Conservation (phyloP, 92 coral and sea anemone species). For the Bergia puertoricense region DNA sequence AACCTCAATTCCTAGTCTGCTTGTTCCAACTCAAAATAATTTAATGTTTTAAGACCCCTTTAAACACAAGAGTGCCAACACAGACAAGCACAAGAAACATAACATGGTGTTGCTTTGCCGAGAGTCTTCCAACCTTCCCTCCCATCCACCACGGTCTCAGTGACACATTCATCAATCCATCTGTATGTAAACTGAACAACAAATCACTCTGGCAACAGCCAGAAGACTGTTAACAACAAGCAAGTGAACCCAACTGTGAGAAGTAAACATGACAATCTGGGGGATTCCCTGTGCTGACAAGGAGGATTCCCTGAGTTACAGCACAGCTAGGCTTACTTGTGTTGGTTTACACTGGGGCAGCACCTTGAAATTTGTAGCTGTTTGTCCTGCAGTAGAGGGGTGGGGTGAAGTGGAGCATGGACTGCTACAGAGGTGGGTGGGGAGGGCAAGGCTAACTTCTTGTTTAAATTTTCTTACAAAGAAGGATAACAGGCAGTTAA, state of each 20-base stretch:
- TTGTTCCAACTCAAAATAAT: no score
- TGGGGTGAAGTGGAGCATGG: neutral
- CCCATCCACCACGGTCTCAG: constrained; percentile 49
- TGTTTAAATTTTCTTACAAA: neutral
- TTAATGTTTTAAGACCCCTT: no score
- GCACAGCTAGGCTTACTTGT: constrained; percentile 53
- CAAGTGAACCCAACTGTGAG: constrained; percentile 50
- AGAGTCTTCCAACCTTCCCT: constrained; percentile 64
- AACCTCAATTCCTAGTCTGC: no score
- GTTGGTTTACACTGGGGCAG: constrained; percentile 34
- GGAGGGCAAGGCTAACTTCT: neutral
- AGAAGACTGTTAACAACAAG: constrained; percentile 46
- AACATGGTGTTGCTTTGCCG: constrained; percentile 20
- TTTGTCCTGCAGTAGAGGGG: constrained; percentile 50
- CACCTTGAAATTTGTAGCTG: constrained; percentile 42
- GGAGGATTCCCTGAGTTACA: constrained; percentile 19
- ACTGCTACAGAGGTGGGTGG: neutral
- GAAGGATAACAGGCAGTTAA: neutral
- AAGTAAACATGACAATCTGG: neutral
- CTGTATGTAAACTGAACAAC: constrained; percentile 64
- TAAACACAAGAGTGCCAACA: neutral
- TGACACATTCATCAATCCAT: constrained; percentile 45
- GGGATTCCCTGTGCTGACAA: constrained; percentile 28
- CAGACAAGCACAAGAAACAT: neutral
- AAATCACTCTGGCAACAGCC: constrained; percentile 48